Base-by-base conservation (phyloP, 1,140 invertebrate genomes). In the Hycleus cichorii region DNA sequence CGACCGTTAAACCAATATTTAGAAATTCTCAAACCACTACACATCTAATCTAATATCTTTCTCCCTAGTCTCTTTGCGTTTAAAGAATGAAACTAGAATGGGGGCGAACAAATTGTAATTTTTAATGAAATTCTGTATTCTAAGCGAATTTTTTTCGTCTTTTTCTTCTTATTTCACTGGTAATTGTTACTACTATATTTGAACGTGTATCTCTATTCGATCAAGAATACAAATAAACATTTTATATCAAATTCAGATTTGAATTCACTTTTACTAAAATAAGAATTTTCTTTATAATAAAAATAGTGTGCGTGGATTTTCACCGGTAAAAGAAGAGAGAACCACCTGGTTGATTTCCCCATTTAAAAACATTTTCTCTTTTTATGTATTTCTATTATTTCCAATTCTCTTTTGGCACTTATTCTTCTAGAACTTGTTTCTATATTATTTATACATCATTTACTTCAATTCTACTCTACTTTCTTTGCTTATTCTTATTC, bases 381-480 rank as follows among this genome's bases (percentile, higher is more conserved):
- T 32, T 32, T 32, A 7, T 32, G 32, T 53, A 53, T 53, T 53
- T 42, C 47, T 63, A 63, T 63, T 63, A 63, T 50, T 63, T 58
- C 57, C 59, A 60, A 63, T 63, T 63, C 56, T 56, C 62, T 60
- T 46, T 56, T 60, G 46, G 58, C 62, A 57, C 57, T 63, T 63
- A 51, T 60, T 57, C 54, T 54, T 44, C 4, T 7, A 39, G 54
- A 57, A 60, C 44, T 57, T 53, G 4, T 32, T 63, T 60, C 60
- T 63, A 54, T 63, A 60, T 60, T 60, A 63, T 63, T 63, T 63
- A 63, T 63, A 53, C 60, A 48, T 59, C 62, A 63, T 63, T 63
- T 60, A 63, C 59, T 60, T 47, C 58, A 60, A 60, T 60, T 60
- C 53, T 40, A 32, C 42, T 32, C 12, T 38, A 10, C 25, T 0